Percentiles rank a stretch among this genome's conserved stretches.
Evolutionary conservation across 2,888 invertebrate genomes (phyloP).

Genomic region (Epistrophe grossulariae): DNA sequence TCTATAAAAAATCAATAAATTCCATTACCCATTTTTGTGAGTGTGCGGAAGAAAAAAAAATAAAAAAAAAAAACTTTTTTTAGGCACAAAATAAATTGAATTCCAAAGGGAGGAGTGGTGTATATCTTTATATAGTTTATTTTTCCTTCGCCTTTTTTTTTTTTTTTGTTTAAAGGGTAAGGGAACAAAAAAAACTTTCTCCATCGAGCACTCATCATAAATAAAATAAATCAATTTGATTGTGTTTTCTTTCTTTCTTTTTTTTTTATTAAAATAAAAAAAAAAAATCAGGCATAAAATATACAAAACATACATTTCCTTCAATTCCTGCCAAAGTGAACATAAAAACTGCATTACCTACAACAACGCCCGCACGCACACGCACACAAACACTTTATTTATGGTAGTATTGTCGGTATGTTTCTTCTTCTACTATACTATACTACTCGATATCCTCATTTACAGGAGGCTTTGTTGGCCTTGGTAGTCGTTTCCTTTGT

Average conservation of each 20-base stretch:
- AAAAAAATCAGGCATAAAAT: constrained; percentile 34
- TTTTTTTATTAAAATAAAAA: constrained; percentile 48
- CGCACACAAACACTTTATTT: constrained; percentile 34
- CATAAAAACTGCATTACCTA: constrained; percentile 65
- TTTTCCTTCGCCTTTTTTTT: not conserved
- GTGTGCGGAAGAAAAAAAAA: not conserved
- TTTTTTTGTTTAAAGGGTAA: not conserved
- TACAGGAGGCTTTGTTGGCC: constrained; percentile 70
- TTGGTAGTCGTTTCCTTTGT: constrained; percentile 80
- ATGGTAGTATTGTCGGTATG: not conserved
- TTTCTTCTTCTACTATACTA: too few relatives aligned
- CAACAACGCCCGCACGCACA: constrained; percentile 44
- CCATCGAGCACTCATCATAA: constrained; percentile 10
- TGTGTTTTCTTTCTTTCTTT: constrained; percentile 12
- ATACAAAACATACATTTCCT: constrained; percentile 37
- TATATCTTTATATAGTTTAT: not conserved
- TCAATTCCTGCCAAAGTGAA: constrained; percentile 46
- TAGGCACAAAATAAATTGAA: constrained; percentile 35
- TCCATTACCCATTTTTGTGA: constrained; percentile 1
- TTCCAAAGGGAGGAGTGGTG: constrained; percentile 9
- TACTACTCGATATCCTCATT: constrained; percentile 78
- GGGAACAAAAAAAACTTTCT: constrained; percentile 3
- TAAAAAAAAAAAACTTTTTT: not conserved
- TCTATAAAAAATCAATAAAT: constrained; percentile 21
- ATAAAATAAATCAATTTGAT: constrained; percentile 43